Base-by-base conservation (phyloP, 2,113 vertebrate genomes). In the Salvelinus sp. region DNA sequence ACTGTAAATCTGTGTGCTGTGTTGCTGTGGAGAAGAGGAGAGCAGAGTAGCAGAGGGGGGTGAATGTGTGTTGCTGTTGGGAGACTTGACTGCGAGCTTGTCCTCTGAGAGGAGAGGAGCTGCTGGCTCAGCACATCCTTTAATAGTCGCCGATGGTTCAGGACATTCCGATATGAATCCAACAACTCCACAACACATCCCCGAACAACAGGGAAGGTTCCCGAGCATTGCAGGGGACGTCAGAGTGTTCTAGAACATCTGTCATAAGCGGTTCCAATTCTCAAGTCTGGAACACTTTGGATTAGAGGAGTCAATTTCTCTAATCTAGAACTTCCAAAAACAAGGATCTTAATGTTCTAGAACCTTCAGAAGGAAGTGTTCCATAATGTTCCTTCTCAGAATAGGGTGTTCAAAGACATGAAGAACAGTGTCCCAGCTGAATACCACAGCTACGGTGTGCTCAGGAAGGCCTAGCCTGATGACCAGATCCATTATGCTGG, bases 51-150 rank as follows among this genome's bases (percentile, higher is more conserved):
- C 22, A 23, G 23, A 23, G 22, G 54, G n/a, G 54, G 13, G 57
- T 16, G 58, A 44, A 48, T 14, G 25, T 48, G 23, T 14, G 69
- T n/a, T 33, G 25, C 10, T 5, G 13, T 18, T 20, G 58, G 63
- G 66, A 85, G 85, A 81, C 76, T 67, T n/a, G n/a, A n/a, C n/a
- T n/a, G n/a, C n/a, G n/a, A n/a, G n/a, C n/a, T n/a, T 12, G 76
- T 88, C 88, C 80, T 78, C 81, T 22, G 75, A 86, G 88, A 81
- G 76, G 38, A 80, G 74, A 81, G 76, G 38, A 79, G 74, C 81
- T 88, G 90, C 88, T 86, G 82, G 77, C 75, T 92, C 90, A 91
- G 88, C 88, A 77, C 68, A 75, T 87, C 75, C 79, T 82, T 77
- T 83, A 91, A 83, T 85, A 83, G 88, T 76, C 79, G 73, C 67